Base-by-base conservation (phyloP, 2,113 vertebrate species). In the Salvelinus namaycush region DNA sequence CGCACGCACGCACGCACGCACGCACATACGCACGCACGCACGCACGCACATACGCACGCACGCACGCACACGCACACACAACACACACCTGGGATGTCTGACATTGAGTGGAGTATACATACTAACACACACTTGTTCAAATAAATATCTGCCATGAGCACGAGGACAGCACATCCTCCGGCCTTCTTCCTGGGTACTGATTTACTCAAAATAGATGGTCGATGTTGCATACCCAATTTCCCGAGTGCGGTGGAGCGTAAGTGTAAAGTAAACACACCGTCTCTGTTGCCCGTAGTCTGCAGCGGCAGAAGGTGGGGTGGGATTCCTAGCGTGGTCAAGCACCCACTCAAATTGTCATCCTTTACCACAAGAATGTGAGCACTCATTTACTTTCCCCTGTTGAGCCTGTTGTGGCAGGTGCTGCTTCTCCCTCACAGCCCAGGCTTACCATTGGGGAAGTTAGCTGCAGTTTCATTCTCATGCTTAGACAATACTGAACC, bases 141-240 rank as follows among this genome's bases (percentile, higher is more conserved):
- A 92, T 88, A 91, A 92, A 91, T 89, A 89, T 29, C 29, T 87
- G 84, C 84, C 78, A 79, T 22, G 83, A 78, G 84, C 81, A 83
- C 62, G 72, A 87, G 85, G 86, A 54, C 51, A 54, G 51, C 12
- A 44, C 39, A 85, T 90, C 59, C 87, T 80, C 54, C 79, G 84
- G 87, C 84, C 83, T 86, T 88, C 89, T 87, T 89, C 89, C 78
- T 86, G 79, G 87, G 85, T 86, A 89, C 92, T 90, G 90, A 91
- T 92, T 91, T 89, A 90, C 92, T 91, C 85, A 90, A 90, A 92
- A 91, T 92, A 92, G 87, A 88, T 81, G 88, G 89, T 92, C 87
- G 90, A 87, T 90, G 92, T 90, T 91, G 90, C 91, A 92, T 89
- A 92, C 91, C 84, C 92, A 92, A 92, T 93, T 92, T 94, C 90